Evolutionary conservation across 2,113 vertebrate species (phyloP), one percentile per base, ranked within the genome.

Genomic region (Neodontobutis hainanensis): DNA sequence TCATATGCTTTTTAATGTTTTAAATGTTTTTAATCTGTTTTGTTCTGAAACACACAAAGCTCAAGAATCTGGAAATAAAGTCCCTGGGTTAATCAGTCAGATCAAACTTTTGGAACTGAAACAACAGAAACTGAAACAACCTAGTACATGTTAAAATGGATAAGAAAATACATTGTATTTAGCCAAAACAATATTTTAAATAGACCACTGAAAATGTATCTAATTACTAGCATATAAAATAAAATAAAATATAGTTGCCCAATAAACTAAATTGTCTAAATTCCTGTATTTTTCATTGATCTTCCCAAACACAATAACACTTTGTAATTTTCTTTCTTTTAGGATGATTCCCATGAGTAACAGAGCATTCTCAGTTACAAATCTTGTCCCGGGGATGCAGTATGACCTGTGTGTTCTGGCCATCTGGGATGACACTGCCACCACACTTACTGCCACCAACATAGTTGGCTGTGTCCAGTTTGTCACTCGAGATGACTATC

Each of bases 381-480:
- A 98, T 88, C 92, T 99, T 72, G 96, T 99, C 63, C 94, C 97
- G 0, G 96, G 96, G 71, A 95, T 94, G 14, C 94, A 95, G 83
- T 99, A 99, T 5, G 96, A 99, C 79, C 87, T 99, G 68, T 99
- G 97, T 0, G 97, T 99, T 16, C 85, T 99, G 90, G 97, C 96
- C 68, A 96, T 96, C 84, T 99, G 96, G 96, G 96, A 99, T 1
- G 96, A 99, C 91, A 94, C 94, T 0, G 95, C 96, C 70, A 98
- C 96, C 0, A 96, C 96, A 0, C 95, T 99, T 68, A 98, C 96
- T 0, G 97, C 97, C 81, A 99, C 97, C 86, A 98, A 97, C 68
- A 94, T 97, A 10, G 95, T 99, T 40, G 97, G 97, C 74, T 99
- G 97, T 0, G 93, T 94, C 72, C 94, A 96, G 87, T 99, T 99